Conservation (phyloP, 2,113 vertebrate species). For the Muscicapa adusta region DNA sequence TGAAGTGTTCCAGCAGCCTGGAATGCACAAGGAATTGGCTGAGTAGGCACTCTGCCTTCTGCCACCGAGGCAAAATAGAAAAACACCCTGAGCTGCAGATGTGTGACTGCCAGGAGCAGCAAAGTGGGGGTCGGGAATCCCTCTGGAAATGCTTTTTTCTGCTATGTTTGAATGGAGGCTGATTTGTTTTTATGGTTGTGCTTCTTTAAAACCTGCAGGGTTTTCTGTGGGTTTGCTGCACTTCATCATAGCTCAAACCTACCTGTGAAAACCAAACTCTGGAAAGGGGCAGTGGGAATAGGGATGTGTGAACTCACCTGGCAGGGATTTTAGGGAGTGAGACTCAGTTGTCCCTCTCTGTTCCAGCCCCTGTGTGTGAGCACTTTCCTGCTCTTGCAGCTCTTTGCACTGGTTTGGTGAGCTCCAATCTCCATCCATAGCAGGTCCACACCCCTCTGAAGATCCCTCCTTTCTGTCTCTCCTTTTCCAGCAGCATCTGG, state of each 20-base stretch:
- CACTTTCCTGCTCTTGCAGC: background rate
- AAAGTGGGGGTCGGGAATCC: background rate
- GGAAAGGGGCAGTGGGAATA: background rate
- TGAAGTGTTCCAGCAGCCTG: background rate
- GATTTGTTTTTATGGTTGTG: background rate
- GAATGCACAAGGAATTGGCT: slow-evolving; percentile 5
- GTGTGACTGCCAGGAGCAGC: background rate
- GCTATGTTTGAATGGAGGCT: too few relatives aligned
- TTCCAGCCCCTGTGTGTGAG: background rate
- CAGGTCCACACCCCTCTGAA: background rate
- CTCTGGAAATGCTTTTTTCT: background rate
- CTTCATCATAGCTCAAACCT: background rate
- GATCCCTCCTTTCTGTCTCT: background rate
- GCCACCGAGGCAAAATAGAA: background rate
- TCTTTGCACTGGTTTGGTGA: background rate
- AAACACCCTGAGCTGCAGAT: background rate
- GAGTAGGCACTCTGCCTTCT: slow-evolving; percentile 3
- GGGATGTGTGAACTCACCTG: background rate
- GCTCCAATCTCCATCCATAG: background rate
- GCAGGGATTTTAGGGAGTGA: background rate
- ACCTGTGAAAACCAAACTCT: background rate
- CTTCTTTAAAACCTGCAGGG: background rate
- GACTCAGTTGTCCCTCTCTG: rapidly evolving
- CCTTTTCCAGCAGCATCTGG: background rate
- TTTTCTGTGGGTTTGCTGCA: background rate